phyloP scores from a whole-genome alignment of 64 coral and sea anemone species.

The Catalaphyllia jardinei region DNA sequence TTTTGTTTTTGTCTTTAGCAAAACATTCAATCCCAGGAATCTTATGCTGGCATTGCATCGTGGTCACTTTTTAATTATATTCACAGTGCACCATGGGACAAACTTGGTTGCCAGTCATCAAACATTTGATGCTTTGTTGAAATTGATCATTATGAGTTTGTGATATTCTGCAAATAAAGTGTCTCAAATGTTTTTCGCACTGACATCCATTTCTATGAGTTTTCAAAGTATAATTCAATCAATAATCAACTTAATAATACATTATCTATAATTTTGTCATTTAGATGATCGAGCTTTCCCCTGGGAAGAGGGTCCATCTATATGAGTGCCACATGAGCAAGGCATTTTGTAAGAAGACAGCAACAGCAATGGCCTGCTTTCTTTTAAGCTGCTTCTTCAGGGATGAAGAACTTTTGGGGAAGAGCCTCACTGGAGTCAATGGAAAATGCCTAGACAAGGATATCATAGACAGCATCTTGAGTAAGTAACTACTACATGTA shows the following conservation, averaged over 20 bases:
- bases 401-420: conserved; percentile 42
- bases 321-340: conserved; percentile 50
- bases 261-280: too few species aligned
- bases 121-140: too few species aligned
- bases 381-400: conserved; percentile 53
- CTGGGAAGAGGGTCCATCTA: conserved; percentile 27
- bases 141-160: not conserved
- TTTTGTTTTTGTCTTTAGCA: too few species aligned
- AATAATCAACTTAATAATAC: too few species aligned
- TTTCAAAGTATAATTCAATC: too few species aligned
- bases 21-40: too few species aligned
- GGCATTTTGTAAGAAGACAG: conserved; percentile 26
- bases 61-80: too few species aligned
- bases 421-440: conserved; percentile 26
- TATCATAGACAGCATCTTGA: conserved; percentile 53
- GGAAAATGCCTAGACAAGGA: conserved; percentile 24
- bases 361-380: conserved; percentile 49
- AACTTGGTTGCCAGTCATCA: too few species aligned
- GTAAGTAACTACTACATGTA: conserved; percentile 25
- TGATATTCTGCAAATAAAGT: not conserved
- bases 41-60: too few species aligned
- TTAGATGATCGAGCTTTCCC: conserved; percentile 52
- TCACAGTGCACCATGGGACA: too few species aligned
- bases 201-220: too few species aligned
- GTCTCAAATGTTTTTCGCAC: too few species aligned